Evolutionary conservation across 1,140 invertebrate genomes (phyloP), one percentile per base, ranked within the genome.

Genomic region (Cydia splendana): DNA sequence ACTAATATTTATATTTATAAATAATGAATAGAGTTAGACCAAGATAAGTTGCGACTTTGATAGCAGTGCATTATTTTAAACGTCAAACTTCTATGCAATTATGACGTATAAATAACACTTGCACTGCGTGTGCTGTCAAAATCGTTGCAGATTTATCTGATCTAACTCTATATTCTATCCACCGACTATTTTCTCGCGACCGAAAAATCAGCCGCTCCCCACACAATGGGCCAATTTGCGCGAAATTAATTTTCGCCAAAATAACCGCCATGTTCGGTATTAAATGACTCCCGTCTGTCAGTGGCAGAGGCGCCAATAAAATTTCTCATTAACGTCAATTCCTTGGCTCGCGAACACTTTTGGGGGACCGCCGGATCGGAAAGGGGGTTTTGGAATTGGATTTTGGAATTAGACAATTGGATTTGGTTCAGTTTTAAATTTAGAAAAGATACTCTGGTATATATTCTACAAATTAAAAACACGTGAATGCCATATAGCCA

Each of bases 321-420:
- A 71, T 71, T 71, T 45, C 67, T 38, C 67, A 71, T 71, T 71
- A 71, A 71, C 30, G 67, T 71, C 67, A 71, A 71, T 71, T 38
- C 30, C 65, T 67, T 67, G 65, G 65, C 65, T 38, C 4, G 20
- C 7, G 65, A 65, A 65, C 28, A 30, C 28, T 34, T 67, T 42
- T 30, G 6, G 67, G 67, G 67, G 7, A 45, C 67, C 65, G 65
- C 7, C 2, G n/a, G 24, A 69, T 69, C 30, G 30, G 65, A 34
- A 71, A 38, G 34, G 24, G n/a, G 30, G 13, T 71, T 71, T 42
- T 3, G 57, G 9, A 2, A 57, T n/a, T 18, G 15, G 53, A 9
- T 2, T 20, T 57, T 18, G 6, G 53, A 48, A 48, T 48, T 15
- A 48, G 45, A 1, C 45, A 48, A 48, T 20, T 57, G 4, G n/a